Base-by-base conservation (phyloP, 1,140 invertebrate genomes). In the Pogonus chalceus region DNA sequence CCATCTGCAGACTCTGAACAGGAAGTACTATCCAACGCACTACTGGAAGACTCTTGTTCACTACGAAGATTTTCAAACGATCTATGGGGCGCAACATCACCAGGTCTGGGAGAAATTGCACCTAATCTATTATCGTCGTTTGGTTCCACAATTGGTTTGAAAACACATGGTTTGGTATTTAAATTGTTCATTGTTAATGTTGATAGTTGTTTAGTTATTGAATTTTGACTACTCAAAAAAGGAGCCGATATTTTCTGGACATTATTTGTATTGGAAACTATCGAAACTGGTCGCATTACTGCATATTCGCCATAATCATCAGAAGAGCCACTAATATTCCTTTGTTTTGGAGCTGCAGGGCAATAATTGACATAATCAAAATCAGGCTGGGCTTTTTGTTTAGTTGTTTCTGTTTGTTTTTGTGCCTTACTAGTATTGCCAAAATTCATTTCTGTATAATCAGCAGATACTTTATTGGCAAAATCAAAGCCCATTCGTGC, bases 311-410 rank as follows among this genome's bases (percentile, higher is more conserved):
- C 54, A 20, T 22, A 23, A 39, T 56, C n/a, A 48, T 23, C 23
- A 18, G 20, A 18, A 9, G 31, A 37, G 18, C 35, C 35, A 24
- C 1, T 26, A 7, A 31, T 48, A 9, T 35, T 14, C 49, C 23
- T 49, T 35, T 48, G 49, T 24, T 46, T 49, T n/a, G 46, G 23
- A 22, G 49, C 35, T 43, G 58, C 50, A 10, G 64, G 64, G n/a
- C 58, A 58, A 52, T 62, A 69, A 52, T 69, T 70, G 16, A 70
- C 62, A 56, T 69, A 69, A 49, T 66, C 62, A 4, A 43, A 43
- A 18, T 43, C 37, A 18, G 18, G n/a, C 49, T 22, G n/a, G n/a
- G 16, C 18, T 12, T 9, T 4, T 43, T 18, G 9, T 43, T 9
- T 12, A 12, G 37, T 43, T 43, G 7, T 43, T 7, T 31, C 26